Base-by-base conservation (phyloP, 2,797 vertebrate species). In the Loris lydekkerianus region DNA sequence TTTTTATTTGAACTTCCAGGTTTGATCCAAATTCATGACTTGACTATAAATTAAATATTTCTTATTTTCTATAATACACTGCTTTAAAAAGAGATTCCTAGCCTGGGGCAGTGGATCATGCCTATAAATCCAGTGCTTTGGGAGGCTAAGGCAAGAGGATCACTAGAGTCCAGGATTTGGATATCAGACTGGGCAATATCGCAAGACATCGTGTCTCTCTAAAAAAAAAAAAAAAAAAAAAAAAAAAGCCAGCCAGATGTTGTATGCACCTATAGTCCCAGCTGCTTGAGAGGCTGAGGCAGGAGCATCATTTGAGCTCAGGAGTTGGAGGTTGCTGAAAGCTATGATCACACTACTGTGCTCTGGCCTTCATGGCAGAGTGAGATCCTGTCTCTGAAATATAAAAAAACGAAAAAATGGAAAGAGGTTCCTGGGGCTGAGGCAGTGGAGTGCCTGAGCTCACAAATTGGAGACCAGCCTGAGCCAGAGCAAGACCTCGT, bases 1-100 rank as follows among this genome's bases (percentile, higher is more conserved):
- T 94, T 77, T 95, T 75, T 61, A 49, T 86, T 96, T 91, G 60
- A 89, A 81, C 61, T 93, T 86, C 17, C 34, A 75, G 40, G 7
- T 89, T 94, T 82, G 40, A 34, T 77, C 31, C 78, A 86, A 86
- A 80, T 85, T 90, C n/a, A 61, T 93, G 21, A 92, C 60, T 80
- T 77, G 53, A 90, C 91, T 70, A 67, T 27, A 89, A 92, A 69
- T 84, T 70, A 88, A 94, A 75, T 72, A 76, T 82, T 31, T 92
- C 76, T 84, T 84, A 23, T 88, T 90, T 97, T 83, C 17, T 49
- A 21, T 75, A 89, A 78, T 17, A 92, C 40, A 5, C 58, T 82
- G 18, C 93, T 89, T 93, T 37, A 18, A 86, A 89, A 91, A 94
- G 60, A 46, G 61, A 8, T 53, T 72, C 20, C 29, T 63, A 31